A percentile compares a stretch with the other conserved stretches of the same genome.
phyloP scores from a whole-genome alignment of 2,888 invertebrate species.

The Malthinus seriepunctatus region DNA sequence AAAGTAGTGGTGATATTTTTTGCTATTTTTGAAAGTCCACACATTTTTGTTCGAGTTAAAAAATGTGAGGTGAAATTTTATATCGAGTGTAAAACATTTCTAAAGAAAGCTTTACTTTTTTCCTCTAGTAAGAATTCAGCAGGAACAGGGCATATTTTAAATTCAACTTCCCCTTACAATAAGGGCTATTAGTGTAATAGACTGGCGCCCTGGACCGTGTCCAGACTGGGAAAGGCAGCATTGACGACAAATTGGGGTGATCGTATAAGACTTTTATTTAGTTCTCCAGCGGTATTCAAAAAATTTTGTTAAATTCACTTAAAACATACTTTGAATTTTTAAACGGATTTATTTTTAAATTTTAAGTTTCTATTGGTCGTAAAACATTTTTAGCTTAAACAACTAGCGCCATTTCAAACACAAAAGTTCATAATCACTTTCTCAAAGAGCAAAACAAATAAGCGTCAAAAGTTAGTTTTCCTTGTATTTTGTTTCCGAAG shows the following conservation, averaged over 20 bases:
- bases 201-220: slow-evolving; percentile 53
- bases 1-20: too few species aligned
- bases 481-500: background rate
- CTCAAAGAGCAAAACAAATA: background rate
- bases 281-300: slow-evolving; percentile 26
- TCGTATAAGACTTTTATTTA: slow-evolving; percentile 47
- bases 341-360: too few species aligned
- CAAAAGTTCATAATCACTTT: background rate
- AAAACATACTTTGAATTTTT: too few species aligned
- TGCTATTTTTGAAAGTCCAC: background rate
- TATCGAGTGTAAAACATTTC: slow-evolving; percentile 15
- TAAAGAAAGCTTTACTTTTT: slow-evolving; percentile 20
- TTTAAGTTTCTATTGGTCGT: too few species aligned
- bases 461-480: too few species aligned
- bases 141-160: slow-evolving; percentile 48
- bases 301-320: slow-evolving; percentile 16
- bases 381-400: too few species aligned
- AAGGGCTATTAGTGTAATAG: slow-evolving; percentile 56
- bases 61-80: background rate
- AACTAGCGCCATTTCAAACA: background rate
- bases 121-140: slow-evolving; percentile 37
- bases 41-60: background rate
- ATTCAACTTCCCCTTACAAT: slow-evolving; percentile 52
- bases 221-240: slow-evolving; percentile 53
- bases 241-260: slow-evolving; percentile 56